Conservation (phyloP, 2,888 invertebrate species). For the Brassicogethes aeneus region DNA sequence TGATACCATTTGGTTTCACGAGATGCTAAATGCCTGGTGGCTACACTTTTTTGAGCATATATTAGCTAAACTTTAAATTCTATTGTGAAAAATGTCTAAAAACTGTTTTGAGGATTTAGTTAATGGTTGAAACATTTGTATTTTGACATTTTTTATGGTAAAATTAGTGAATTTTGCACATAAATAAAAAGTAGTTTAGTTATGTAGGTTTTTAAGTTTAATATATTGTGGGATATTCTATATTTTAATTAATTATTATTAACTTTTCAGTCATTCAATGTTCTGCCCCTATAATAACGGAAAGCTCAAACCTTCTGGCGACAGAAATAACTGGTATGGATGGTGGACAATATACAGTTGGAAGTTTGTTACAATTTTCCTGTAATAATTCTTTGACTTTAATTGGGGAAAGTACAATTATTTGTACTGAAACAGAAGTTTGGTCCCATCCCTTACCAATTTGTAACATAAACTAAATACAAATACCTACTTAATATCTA, state of each 20-base stretch:
- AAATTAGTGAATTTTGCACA: too few species aligned
- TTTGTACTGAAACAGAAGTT: constrained; percentile 79
- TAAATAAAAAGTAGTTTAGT: too few species aligned
- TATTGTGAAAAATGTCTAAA: too few species aligned
- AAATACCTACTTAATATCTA: too few species aligned
- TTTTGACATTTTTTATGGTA: not conserved
- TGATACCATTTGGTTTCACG: too few species aligned
- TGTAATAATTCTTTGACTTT: constrained; percentile 58
- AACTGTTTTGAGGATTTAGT: too few species aligned
- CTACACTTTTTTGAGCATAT: too few species aligned
- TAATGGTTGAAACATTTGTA: too few species aligned
- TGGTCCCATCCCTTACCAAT: constrained; percentile 84
- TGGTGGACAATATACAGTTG: constrained; percentile 64
- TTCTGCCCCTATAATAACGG: constrained; percentile 63
- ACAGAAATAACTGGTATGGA: constrained; percentile 43
- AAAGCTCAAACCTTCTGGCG: constrained; percentile 57
- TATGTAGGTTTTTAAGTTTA: too few species aligned
- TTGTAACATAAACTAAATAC: constrained; percentile 61
- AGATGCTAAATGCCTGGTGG: too few species aligned
- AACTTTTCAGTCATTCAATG: constrained; percentile 66
- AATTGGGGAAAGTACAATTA: constrained; percentile 72
- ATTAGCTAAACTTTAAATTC: too few species aligned
- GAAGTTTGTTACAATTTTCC: constrained; percentile 71
- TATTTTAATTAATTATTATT: not conserved
- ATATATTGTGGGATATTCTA: too few species aligned